Evolutionary conservation across 2,797 vertebrate species (phyloP).

Genomic region (Otus scops): DNA sequence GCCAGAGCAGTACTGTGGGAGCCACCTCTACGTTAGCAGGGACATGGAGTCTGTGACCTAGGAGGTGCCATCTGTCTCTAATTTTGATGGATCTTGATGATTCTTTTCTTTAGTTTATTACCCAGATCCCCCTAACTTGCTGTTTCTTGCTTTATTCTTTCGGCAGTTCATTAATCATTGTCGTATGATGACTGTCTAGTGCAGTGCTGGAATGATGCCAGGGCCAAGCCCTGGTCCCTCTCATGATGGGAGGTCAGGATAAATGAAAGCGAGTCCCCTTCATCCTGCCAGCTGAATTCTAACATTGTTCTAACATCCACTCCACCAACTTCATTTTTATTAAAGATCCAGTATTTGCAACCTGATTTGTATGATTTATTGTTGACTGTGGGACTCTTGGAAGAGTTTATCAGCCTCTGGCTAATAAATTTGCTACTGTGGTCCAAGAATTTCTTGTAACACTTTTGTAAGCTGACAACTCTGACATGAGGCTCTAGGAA

Average conservation of each 20-base stretch:
- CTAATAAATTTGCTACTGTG: not conserved
- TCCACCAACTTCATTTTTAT: not conserved
- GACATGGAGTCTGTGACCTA: not conserved
- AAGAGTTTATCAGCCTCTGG: slow-evolving; percentile 37
- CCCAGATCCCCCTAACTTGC: not conserved
- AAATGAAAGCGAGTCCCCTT: not conserved
- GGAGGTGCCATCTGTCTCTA: not conserved
- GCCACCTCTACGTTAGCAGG: not conserved
- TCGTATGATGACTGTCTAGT: not conserved
- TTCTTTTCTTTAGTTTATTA: not conserved
- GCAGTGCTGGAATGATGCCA: not conserved
- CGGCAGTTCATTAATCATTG: not conserved
- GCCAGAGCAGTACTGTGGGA: not conserved
- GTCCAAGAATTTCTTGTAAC: not conserved
- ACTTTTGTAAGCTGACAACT: not conserved
- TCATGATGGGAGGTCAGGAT: not conserved
- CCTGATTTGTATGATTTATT: not conserved
- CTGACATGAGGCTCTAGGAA: not conserved
- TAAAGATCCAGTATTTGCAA: not conserved
- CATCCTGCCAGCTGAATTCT: not conserved
- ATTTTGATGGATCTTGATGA: not conserved
- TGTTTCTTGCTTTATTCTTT: not conserved
- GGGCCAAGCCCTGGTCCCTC: not conserved
- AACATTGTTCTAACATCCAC: not conserved
- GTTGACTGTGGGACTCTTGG: not conserved